Percentiles rank a stretch among this genome's conserved stretches.
These are phyloP conservation scores for Synchiropus splendidus DNA, from an alignment of 2,113 vertebrate genomes.

Conservation along the genomic window DNA sequence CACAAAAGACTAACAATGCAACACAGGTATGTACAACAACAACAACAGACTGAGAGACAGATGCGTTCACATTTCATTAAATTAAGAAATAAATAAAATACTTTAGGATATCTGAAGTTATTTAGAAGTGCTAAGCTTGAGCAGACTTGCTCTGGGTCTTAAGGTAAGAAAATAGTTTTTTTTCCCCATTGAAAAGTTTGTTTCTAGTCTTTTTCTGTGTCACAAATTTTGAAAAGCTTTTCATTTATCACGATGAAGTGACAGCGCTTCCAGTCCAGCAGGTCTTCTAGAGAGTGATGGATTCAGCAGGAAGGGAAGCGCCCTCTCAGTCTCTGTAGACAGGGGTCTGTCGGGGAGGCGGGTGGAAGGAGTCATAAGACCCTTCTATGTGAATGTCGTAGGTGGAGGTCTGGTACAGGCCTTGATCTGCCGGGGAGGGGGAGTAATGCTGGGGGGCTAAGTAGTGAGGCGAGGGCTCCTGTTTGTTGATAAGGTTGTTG, in stretches of 20 bases:
- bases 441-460: conserved; percentile 59
- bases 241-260: too few relatives aligned
- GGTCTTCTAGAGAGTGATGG: too few relatives aligned
- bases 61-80: conserved; percentile 34
- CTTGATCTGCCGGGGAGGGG: conserved; percentile 67
- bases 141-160: neutral
- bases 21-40: conserved; percentile 26
- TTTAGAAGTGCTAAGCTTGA: conserved; percentile 36
- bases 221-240: too few relatives aligned
- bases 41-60: conserved; percentile 4
- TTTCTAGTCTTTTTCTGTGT: too few relatives aligned
- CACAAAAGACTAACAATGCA: conserved; percentile 20
- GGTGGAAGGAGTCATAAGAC: conserved; percentile 76
- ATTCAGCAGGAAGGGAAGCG: neutral
- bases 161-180: conserved; percentile 7
- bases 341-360: conserved; percentile 65
- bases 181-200: neutral
- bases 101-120: conserved; percentile 27
- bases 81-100: conserved; percentile 61
- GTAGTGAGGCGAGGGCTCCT: conserved; percentile 74
- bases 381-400: conserved; percentile 82
- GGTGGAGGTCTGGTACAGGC: conserved; percentile 71
- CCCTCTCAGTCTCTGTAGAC: conserved; percentile 78
- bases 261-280: too few relatives aligned
- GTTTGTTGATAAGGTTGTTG: conserved; percentile 86